These are phyloP conservation scores for Cynaeus angustus DNA, from an alignment of 2,888 invertebrate genomes.

Conservation along the genomic window DNA sequence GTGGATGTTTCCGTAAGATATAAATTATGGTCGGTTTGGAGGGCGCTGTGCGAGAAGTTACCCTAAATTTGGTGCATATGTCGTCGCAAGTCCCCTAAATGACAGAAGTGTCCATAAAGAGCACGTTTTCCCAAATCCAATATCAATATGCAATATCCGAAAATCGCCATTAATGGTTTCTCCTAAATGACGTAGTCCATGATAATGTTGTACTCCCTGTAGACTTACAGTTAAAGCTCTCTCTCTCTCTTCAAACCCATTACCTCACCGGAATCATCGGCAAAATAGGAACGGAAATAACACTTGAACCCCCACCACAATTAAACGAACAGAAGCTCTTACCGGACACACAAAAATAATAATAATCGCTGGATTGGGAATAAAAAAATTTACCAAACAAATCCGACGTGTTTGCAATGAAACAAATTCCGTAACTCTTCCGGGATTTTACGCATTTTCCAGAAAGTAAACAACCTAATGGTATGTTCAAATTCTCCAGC, in stretches of 20 bases:
- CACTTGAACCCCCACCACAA: slow-evolving; percentile 19
- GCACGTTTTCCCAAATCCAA: slow-evolving; percentile 58
- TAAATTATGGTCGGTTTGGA: slow-evolving; percentile 48
- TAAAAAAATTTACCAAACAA: slow-evolving; percentile 36
- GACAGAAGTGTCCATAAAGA: slow-evolving; percentile 56
- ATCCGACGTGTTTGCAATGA: slow-evolving; percentile 23
- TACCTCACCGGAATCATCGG: slow-evolving; percentile 44
- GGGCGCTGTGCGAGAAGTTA: slow-evolving; percentile 47
- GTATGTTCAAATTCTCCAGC: slow-evolving; percentile 48
- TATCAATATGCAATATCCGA: slow-evolving; percentile 58
- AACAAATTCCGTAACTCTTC: slow-evolving; percentile 49
- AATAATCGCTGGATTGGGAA: slow-evolving; percentile 20
- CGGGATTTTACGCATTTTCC: slow-evolving; percentile 48
- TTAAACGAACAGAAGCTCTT: slow-evolving; percentile 25
- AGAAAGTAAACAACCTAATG: slow-evolving; percentile 50
- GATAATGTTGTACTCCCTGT: slow-evolving; percentile 47
- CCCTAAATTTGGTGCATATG: slow-evolving; percentile 54
- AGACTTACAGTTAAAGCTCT: slow-evolving; percentile 43
- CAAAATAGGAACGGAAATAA: slow-evolving; percentile 42
- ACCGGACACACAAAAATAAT: slow-evolving; percentile 11
- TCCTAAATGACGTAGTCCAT: slow-evolving; percentile 50
- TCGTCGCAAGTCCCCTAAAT: slow-evolving; percentile 53
- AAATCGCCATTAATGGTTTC: slow-evolving; percentile 55
- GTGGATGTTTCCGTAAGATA: slow-evolving; percentile 47
- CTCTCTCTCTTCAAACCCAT: slow-evolving; percentile 41